A percentile compares a stretch with the other conserved stretches of the same genome.
phyloP scores from a whole-genome alignment of 2,113 vertebrate species.

The Cephalopterus ornatus region DNA sequence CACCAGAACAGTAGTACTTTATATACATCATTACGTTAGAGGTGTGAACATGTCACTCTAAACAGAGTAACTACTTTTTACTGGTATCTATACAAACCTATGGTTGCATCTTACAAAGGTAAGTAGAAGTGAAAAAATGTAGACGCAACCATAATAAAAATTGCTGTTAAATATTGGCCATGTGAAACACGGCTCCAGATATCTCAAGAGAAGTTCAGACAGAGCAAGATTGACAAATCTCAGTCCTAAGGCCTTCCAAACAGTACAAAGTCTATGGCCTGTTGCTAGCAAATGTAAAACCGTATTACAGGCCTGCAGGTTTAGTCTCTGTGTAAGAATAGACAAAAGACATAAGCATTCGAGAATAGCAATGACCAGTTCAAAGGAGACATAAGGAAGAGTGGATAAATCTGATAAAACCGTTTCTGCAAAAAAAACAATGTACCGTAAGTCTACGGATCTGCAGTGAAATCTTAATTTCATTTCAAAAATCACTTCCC shows the following conservation, averaged over 20 bases:
- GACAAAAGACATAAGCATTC: not conserved
- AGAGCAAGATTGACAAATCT: not conserved
- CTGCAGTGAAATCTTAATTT: not conserved
- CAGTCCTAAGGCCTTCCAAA: not conserved
- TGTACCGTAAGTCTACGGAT: not conserved
- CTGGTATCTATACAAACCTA: not conserved
- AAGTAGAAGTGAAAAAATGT: not conserved
- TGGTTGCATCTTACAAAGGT: not conserved
- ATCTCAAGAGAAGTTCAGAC: not conserved
- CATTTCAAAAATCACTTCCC: not conserved
- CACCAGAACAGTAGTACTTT: not conserved
- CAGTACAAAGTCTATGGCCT: rapidly evolving
- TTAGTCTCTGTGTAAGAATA: not conserved
- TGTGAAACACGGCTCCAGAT: not conserved
- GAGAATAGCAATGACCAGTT: not conserved
- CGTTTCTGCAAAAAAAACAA: not conserved
- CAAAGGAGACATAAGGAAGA: not conserved
- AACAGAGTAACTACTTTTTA: not conserved
- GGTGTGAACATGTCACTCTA: not conserved
- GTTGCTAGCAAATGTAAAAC: not conserved
- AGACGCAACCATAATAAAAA: not conserved
- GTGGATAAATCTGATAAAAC: not conserved
- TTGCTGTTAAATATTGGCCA: not conserved
- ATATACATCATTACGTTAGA: not conserved
- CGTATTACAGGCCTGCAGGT: not conserved